Conservation (phyloP, 2,888 invertebrate species). For the Volucella inanis region DNA sequence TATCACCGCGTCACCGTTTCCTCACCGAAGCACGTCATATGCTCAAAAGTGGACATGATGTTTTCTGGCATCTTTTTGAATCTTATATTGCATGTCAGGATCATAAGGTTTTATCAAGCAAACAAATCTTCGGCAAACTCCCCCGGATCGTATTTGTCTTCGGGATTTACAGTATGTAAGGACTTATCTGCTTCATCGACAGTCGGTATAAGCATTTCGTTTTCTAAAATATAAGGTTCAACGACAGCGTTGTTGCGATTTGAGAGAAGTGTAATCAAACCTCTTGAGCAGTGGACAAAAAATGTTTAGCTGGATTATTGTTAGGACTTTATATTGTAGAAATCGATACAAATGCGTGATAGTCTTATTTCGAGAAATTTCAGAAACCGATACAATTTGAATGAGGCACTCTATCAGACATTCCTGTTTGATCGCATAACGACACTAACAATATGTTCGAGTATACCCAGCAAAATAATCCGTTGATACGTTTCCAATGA, state of each 20-base stretch:
- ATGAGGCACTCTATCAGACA: constrained; percentile 99
- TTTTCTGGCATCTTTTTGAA: constrained; percentile 94
- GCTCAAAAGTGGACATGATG: constrained; percentile 97
- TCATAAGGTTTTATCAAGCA: constrained; percentile 92
- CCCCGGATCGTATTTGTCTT: constrained; percentile 90
- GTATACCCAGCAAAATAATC: constrained; percentile 95
- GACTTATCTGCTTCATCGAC: constrained; percentile 94
- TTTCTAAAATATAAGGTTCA: constrained; percentile 95
- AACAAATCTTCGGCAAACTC: constrained; percentile 96
- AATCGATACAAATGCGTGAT: constrained; percentile 97
- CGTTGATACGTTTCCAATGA: constrained; percentile 96
- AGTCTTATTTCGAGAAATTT: too few relatives aligned
- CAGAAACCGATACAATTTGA: constrained; percentile 96
- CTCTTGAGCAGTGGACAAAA: constrained; percentile 93
- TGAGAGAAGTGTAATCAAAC: constrained; percentile 94
- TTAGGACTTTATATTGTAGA: too few relatives aligned
- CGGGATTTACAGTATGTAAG: constrained; percentile 84
- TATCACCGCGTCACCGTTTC: too few relatives aligned
- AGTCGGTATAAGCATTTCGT: constrained; percentile 92
- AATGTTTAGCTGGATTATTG: too few relatives aligned
- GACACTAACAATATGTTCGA: constrained; percentile 99
- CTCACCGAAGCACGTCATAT: constrained; percentile 78
- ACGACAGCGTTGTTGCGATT: constrained; percentile 94
- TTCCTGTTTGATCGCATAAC: constrained; percentile 99
- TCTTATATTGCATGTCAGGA: constrained; percentile 94